Evolutionary conservation across 2,888 invertebrate genomes (phyloP).

Genomic region (Cremastobaeus sp.): DNA sequence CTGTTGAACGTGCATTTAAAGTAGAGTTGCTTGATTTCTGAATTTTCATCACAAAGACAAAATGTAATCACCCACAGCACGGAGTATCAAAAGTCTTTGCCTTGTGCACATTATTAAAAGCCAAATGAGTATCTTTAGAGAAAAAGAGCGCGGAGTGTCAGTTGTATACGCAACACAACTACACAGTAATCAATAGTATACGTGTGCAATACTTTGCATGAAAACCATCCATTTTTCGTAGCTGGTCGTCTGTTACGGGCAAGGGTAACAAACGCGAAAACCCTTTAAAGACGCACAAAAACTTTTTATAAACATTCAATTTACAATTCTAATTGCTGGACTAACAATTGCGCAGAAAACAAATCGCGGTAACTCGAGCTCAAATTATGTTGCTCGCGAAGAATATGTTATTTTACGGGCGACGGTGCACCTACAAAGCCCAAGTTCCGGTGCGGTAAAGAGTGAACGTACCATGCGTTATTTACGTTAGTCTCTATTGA

Average conservation of each 20-base stretch:
- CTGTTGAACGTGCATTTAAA: too few species aligned
- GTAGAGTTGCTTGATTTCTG: too few species aligned
- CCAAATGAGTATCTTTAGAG: conserved; percentile 19
- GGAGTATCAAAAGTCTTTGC: conserved; percentile 27
- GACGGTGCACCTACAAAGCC: not conserved
- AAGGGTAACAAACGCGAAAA: conserved; percentile 13
- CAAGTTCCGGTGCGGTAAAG: too few species aligned
- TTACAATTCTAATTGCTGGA: conserved; percentile 39
- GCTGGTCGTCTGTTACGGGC: conserved; percentile 18
- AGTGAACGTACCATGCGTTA: too few species aligned
- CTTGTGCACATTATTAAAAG: too few species aligned
- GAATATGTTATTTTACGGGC: conserved; percentile 1
- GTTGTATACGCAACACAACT: conserved; percentile 17
- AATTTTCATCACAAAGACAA: too few species aligned
- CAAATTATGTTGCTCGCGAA: conserved; percentile 15
- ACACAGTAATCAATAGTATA: conserved; percentile 43
- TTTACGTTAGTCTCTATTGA: too few species aligned
- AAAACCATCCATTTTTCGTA: conserved; percentile 20
- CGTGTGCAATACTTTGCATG: conserved; percentile 44
- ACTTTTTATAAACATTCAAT: conserved; percentile 45
- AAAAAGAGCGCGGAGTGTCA: conserved; percentile 12
- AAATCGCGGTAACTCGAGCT: conserved; percentile 22
- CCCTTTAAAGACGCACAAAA: conserved; percentile 21
- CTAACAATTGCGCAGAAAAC: conserved; percentile 36
- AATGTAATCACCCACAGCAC: conserved; percentile 11